These are phyloP conservation scores for Caenorhabditis briggsae DNA, from an alignment of 1,140 invertebrate species.

Conservation along the genomic window DNA sequence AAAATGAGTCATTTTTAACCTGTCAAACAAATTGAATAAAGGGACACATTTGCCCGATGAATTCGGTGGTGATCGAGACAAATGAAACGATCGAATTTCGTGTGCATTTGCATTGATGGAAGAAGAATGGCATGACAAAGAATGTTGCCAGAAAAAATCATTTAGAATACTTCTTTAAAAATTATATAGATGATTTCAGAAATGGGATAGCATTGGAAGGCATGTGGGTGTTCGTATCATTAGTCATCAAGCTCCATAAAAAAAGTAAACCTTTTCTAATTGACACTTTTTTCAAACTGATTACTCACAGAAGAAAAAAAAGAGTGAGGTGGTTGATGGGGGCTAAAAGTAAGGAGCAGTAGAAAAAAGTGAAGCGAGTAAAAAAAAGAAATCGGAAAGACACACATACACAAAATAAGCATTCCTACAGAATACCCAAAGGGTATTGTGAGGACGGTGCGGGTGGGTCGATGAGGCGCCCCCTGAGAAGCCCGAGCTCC, in stretches of 20 bases:
- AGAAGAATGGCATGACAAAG: too few relatives aligned
- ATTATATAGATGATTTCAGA: too few relatives aligned
- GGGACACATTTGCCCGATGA: neutral
- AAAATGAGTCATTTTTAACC: slow-evolving; percentile 34
- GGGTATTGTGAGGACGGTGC: slow-evolving; percentile 45
- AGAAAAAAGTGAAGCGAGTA: slow-evolving; percentile 29
- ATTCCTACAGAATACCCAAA: slow-evolving; percentile 49
- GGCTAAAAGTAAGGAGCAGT: neutral
- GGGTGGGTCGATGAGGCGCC: slow-evolving; percentile 39
- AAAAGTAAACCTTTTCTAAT: slow-evolving; percentile 6
- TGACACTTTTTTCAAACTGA: neutral
- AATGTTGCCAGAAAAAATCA: neutral
- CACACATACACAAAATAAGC: slow-evolving; percentile 32
- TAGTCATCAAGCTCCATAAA: slow-evolving; percentile 22
- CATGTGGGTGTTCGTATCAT: slow-evolving; percentile 5
- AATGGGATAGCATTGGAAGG: neutral
- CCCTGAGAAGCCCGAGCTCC: slow-evolving; percentile 44
- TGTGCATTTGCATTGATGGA: slow-evolving; percentile 11
- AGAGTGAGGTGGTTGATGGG: neutral
- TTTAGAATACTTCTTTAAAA: too few relatives aligned
- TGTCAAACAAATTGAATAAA: slow-evolving; percentile 38
- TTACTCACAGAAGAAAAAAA: slow-evolving; percentile 25
- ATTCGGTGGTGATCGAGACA: neutral
- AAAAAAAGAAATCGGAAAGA: slow-evolving; percentile 55
- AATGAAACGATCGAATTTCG: slow-evolving; percentile 29